Conservation (phyloP, 2,888 invertebrate genomes). For the Laspeyria flexula region DNA sequence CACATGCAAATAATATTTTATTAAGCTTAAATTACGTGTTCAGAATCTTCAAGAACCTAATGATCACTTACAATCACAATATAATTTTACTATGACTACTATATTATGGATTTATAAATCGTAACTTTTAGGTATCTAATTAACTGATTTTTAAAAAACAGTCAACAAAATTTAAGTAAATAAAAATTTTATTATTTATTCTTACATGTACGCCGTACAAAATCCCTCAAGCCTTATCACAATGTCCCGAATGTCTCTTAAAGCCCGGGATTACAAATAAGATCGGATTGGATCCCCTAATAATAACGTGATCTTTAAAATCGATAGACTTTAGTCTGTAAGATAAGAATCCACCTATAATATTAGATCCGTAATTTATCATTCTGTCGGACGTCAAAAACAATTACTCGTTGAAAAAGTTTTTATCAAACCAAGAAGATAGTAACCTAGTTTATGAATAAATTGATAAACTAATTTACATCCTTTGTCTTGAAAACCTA, state of each 20-base stretch:
- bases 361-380: slow-evolving; percentile 12
- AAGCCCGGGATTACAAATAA: not conserved
- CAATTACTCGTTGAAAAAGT: slow-evolving; percentile 35
- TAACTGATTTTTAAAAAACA: too few species aligned
- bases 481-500: slow-evolving; percentile 15
- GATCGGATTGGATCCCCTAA: not conserved
- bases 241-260: not conserved
- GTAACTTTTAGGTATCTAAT: too few species aligned
- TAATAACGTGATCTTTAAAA: not conserved
- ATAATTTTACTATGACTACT: too few species aligned
- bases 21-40: too few species aligned
- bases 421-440: slow-evolving; percentile 32
- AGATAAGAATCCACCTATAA: not conserved
- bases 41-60: too few species aligned
- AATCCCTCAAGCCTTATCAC: not conserved
- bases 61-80: too few species aligned
- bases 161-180: too few species aligned
- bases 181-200: not conserved
- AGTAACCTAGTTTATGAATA: slow-evolving; percentile 33
- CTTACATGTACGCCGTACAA: not conserved
- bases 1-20: too few species aligned
- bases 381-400: slow-evolving; percentile 27
- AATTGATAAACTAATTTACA: slow-evolving; percentile 34
- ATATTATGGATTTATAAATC: too few species aligned
- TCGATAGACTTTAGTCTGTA: not conserved